Percentiles rank a stretch among this genome's conserved stretches.
Conservation (phyloP, 2,113 vertebrate genomes). For the Eudyptes chrysolophus region DNA sequence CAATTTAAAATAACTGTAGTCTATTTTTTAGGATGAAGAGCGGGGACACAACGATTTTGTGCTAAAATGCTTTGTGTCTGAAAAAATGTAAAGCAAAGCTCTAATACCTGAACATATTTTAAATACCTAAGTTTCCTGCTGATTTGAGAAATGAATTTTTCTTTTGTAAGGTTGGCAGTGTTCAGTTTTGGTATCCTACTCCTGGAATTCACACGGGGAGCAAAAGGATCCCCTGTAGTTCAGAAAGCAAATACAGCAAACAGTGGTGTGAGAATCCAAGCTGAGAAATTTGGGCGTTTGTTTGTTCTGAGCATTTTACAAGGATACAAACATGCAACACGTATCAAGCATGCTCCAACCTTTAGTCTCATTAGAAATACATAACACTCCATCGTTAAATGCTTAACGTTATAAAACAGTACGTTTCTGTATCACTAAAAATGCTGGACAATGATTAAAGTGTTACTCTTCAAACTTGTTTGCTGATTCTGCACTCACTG, state of each 20-base stretch:
- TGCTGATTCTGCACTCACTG: neutral
- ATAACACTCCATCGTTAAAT: neutral
- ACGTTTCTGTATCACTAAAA: neutral
- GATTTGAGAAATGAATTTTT: neutral
- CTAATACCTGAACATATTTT: neutral
- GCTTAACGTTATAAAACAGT: neutral
- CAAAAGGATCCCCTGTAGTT: neutral
- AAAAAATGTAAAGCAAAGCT: neutral
- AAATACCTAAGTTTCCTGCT: neutral
- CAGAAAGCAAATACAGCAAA: neutral
- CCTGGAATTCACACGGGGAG: neutral
- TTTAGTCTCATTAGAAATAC: neutral
- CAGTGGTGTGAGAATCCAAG: neutral
- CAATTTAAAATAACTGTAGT: constrained; percentile 5
- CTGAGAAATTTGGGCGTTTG: neutral
- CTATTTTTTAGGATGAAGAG: neutral
- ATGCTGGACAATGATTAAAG: neutral
- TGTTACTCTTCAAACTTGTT: neutral
- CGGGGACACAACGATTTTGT: neutral
- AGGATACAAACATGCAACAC: constrained; percentile 7
- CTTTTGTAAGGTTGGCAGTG: neutral
- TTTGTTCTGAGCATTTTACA: neutral
- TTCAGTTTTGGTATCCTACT: neutral
- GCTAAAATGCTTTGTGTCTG: neutral
- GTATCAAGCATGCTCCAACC: constrained; percentile 29